Conservation (phyloP, 1,140 invertebrate genomes). For the Kradibia gibbosae region DNA sequence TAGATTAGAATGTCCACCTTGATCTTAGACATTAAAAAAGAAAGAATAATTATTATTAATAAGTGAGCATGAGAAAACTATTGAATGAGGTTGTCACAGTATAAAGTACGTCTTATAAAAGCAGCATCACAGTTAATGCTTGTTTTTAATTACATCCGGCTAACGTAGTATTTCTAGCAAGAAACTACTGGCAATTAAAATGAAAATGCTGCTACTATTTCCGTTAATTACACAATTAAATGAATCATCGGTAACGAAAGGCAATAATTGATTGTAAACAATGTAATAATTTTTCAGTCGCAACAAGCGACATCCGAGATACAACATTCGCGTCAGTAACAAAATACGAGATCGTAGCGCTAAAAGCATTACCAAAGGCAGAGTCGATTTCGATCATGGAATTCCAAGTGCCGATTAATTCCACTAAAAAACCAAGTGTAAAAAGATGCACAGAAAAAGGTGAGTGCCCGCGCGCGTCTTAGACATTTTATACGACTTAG, state of each 20-base stretch:
- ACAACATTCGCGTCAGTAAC: not conserved
- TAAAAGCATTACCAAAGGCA: not conserved
- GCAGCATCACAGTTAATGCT: not conserved
- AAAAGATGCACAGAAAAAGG: not conserved
- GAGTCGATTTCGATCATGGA: not conserved
- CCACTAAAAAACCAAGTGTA: not conserved
- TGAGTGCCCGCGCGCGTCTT: not conserved
- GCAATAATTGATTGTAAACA: not conserved
- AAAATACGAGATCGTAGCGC: not conserved
- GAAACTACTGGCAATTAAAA: not conserved
- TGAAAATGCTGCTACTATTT: not conserved
- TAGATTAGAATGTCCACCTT: too few relatives aligned
- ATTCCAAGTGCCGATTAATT: not conserved
- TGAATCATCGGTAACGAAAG: not conserved
- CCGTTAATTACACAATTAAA: slow-evolving; percentile 12
- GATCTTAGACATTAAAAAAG: too few relatives aligned
- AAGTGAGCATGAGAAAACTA: not conserved
- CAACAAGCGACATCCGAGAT: not conserved
- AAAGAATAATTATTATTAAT: too few relatives aligned
- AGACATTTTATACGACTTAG: slow-evolving; percentile 14
- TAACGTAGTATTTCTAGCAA: slow-evolving; percentile 20
- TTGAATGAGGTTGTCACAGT: not conserved
- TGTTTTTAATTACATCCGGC: slow-evolving; percentile 13
- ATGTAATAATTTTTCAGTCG: not conserved
- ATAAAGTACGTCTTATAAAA: slow-evolving; percentile 16